Conservation (phyloP, 2,113 vertebrate species). For the Sorex fumeus region DNA sequence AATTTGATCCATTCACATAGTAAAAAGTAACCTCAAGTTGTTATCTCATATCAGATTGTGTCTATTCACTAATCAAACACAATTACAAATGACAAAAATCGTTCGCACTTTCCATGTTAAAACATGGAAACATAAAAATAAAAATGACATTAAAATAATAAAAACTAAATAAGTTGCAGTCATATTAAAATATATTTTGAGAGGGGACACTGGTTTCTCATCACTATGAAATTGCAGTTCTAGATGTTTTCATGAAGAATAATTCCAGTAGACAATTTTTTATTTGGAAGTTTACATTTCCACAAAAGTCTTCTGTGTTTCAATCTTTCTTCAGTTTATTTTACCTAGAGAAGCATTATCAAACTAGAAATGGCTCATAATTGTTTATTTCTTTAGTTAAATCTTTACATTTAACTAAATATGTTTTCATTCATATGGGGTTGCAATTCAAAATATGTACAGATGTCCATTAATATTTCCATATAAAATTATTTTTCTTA, state of each 20-base stretch:
- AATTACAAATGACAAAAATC: slow-evolving; percentile 57
- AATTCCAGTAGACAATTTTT: background rate
- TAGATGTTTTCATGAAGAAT: slow-evolving; percentile 53
- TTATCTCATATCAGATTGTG: slow-evolving; percentile 27
- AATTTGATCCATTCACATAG: slow-evolving; percentile 50
- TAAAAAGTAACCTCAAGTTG: slow-evolving; percentile 58
- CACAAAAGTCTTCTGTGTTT: too few relatives aligned
- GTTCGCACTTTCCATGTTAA: slow-evolving; percentile 66
- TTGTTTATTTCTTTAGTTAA: too few relatives aligned
- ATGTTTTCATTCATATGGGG: too few relatives aligned
- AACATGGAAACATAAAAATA: slow-evolving; percentile 26
- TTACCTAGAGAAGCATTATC: too few relatives aligned
- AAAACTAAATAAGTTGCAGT: slow-evolving; percentile 63
- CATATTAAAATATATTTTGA: slow-evolving; percentile 49
- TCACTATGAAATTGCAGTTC: slow-evolving; percentile 20
- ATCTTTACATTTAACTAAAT: too few relatives aligned
- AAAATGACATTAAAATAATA: slow-evolving; percentile 47
- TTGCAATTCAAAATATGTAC: too few relatives aligned
- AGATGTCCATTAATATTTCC: too few relatives aligned
- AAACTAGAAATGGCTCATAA: too few relatives aligned
- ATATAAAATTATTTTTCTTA: too few relatives aligned
- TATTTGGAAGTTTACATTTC: background rate
- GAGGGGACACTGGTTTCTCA: background rate
- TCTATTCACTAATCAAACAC: slow-evolving; percentile 58
- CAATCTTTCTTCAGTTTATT: too few relatives aligned